phyloP scores from a whole-genome alignment of 1,140 invertebrate genomes.

The Tetramorium alpestre region DNA sequence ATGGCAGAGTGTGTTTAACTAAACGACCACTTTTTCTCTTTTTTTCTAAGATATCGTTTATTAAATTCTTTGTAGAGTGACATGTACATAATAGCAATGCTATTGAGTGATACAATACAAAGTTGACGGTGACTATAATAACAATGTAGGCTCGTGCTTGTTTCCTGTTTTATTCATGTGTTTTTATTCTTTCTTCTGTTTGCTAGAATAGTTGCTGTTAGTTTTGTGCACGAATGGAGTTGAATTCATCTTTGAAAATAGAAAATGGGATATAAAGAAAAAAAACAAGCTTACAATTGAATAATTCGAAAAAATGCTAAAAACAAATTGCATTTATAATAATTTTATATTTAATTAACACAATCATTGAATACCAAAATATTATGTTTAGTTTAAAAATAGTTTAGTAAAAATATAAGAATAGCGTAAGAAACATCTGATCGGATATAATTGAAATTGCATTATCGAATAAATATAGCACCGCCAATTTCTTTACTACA shows the following conservation, averaged over 20 bases:
- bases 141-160: neutral
- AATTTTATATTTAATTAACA: no score
- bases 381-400: no score
- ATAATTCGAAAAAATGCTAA: neutral
- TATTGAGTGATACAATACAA: neutral
- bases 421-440: no score
- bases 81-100: neutral
- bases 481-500: no score
- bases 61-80: neutral
- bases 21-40: neutral
- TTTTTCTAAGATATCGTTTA: neutral
- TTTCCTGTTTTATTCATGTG: neutral
- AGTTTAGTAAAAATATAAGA: no score
- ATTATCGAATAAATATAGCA: no score
- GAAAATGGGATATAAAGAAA: neutral
- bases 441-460: no score
- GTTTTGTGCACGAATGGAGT: neutral
- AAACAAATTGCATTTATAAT: no score
- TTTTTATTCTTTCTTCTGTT: neutral
- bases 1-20: neutral
- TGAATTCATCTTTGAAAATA: neutral
- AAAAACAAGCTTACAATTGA: neutral
- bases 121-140: neutral
- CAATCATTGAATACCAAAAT: no score
- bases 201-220: neutral